Evolutionary conservation across 2,888 invertebrate genomes (phyloP).

Genomic region (Euplexia lucipara): DNA sequence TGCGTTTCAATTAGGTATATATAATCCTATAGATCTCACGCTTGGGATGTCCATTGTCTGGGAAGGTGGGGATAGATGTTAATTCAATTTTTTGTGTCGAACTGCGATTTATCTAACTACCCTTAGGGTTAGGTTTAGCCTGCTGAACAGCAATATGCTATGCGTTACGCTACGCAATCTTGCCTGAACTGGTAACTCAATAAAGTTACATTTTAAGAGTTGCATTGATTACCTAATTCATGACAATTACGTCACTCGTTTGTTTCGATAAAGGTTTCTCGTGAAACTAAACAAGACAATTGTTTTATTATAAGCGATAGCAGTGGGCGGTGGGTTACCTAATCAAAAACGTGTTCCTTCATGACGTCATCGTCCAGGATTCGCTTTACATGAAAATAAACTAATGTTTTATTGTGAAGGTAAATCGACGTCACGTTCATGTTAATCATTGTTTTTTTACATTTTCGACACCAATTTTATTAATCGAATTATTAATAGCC

Average conservation of each 20-base stretch:
- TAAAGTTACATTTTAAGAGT: background rate
- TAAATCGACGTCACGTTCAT: too few species aligned
- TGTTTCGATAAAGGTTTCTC: conserved; percentile 29
- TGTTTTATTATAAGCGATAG: conserved; percentile 26
- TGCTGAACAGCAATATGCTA: too few species aligned
- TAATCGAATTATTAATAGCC: conserved; percentile 22
- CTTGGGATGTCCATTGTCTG: too few species aligned
- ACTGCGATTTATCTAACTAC: too few species aligned
- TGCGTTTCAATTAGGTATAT: too few species aligned
- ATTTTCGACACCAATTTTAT: conserved; percentile 12
- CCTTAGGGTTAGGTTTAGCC: too few species aligned
- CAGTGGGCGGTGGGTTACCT: background rate
- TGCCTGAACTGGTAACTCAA: too few species aligned
- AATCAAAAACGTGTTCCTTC: conserved; percentile 8
- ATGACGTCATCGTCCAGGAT: background rate
- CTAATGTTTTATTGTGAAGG: background rate
- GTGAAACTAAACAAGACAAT: conserved; percentile 14
- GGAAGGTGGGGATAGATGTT: too few species aligned
- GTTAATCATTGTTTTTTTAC: too few species aligned
- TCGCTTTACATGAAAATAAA: conserved; percentile 10
- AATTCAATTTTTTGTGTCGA: too few species aligned
- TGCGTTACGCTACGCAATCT: too few species aligned
- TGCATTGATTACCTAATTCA: background rate
- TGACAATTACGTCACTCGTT: conserved; percentile 8
- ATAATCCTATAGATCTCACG: too few species aligned